Percentiles rank a stretch among this genome's conserved stretches.
These are phyloP conservation scores for Lepidostoma basale DNA, from an alignment of 1,140 invertebrate species.

Conservation along the genomic window DNA sequence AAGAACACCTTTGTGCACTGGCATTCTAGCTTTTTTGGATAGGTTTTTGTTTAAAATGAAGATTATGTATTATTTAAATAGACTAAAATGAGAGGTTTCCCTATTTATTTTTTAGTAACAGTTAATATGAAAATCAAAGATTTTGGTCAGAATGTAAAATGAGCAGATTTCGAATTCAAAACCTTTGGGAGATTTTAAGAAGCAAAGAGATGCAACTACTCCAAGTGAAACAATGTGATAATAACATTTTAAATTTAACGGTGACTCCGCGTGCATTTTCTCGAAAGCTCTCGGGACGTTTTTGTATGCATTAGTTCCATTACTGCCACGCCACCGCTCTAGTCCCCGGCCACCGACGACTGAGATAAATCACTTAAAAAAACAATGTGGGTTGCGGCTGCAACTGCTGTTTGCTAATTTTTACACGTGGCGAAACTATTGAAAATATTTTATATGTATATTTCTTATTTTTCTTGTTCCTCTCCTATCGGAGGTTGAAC, in stretches of 20 bases:
- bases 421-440: too few species aligned
- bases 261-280: conserved; percentile 3
- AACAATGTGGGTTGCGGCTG: too few species aligned
- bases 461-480: too few species aligned
- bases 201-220: neutral
- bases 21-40: too few species aligned
- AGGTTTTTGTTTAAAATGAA: neutral
- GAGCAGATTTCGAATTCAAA: neutral
- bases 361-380: too few species aligned
- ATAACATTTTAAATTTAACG: conserved; percentile 14
- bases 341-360: too few species aligned
- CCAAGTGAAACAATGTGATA: neutral
- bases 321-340: neutral
- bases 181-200: neutral
- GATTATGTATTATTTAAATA: neutral
- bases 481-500: too few species aligned
- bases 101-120: too few species aligned
- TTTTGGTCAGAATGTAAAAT: neutral
- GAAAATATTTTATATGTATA: too few species aligned
- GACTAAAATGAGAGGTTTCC: too few species aligned
- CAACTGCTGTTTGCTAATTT: too few species aligned
- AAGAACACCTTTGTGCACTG: too few species aligned
- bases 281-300: conserved; percentile 2
- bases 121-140: neutral
- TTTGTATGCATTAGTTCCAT: conserved; percentile 21